A percentile compares a stretch with the other conserved stretches of the same genome.
Evolutionary conservation across 2,888 invertebrate genomes (phyloP).

Genomic region (Amphimallon solstitiale): DNA sequence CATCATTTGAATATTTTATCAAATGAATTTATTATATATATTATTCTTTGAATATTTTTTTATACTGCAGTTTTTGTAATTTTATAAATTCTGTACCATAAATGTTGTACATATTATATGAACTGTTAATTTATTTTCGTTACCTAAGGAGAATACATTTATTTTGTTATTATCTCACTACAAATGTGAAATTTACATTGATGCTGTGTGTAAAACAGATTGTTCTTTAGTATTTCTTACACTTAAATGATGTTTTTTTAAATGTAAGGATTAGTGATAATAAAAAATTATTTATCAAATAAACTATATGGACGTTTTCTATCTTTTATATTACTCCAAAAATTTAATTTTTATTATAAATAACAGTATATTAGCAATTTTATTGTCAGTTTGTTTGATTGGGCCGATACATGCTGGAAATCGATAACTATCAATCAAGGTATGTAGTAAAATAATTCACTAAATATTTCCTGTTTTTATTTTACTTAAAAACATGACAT

Average conservation of each 20-base stretch:
- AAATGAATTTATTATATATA: too few relatives aligned
- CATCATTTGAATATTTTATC: too few relatives aligned
- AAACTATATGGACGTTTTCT: neutral
- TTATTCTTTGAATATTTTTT: neutral
- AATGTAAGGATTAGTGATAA: neutral
- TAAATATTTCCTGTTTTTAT: too few relatives aligned
- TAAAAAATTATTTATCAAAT: conserved; percentile 5
- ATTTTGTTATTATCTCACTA: neutral
- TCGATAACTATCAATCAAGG: too few relatives aligned
- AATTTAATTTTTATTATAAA: neutral
- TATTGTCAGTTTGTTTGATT: too few relatives aligned
- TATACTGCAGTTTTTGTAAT: neutral
- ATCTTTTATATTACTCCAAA: neutral
- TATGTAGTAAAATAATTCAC: too few relatives aligned
- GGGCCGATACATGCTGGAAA: too few relatives aligned
- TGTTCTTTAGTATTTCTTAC: neutral
- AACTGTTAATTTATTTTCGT: conserved; percentile 27
- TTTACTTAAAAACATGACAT: too few relatives aligned
- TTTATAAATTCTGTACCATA: conserved; percentile 7
- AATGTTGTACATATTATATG: conserved; percentile 13
- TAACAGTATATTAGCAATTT: too few relatives aligned
- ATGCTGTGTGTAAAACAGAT: neutral
- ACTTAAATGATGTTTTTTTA: neutral
- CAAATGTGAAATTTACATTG: too few relatives aligned
- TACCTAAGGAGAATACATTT: neutral